Evolutionary conservation across 2,113 vertebrate species (phyloP).

Genomic region (Phalacrocorax carbo): DNA sequence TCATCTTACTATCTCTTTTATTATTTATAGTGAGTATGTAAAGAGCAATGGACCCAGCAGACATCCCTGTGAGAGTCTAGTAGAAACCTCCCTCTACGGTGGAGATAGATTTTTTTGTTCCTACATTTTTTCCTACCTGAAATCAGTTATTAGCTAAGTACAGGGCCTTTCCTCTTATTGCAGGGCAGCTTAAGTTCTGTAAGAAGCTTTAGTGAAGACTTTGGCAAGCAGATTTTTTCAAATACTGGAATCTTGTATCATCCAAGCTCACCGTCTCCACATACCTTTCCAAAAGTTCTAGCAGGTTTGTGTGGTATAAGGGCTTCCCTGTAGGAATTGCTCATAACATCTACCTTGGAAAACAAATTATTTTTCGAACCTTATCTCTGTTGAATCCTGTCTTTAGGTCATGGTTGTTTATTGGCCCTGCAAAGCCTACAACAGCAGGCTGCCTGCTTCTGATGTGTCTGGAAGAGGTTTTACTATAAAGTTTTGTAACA

Average conservation of each 20-base stretch:
- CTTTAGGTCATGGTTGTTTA: background rate
- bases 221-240: background rate
- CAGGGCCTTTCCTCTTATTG: background rate
- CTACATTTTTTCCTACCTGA: background rate
- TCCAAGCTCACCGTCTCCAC: background rate
- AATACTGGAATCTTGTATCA: background rate
- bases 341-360: background rate
- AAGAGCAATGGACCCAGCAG: background rate
- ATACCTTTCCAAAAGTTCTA: background rate
- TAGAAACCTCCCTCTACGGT: background rate
- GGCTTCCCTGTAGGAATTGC: background rate
- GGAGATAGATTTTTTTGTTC: background rate
- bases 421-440: background rate
- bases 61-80: background rate
- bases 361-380: background rate
- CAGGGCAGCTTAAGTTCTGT: background rate
- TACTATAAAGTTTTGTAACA: background rate
- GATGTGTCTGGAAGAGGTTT: slow-evolving; percentile 29
- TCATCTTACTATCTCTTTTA: background rate
- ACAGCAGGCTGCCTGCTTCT: background rate
- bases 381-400: background rate
- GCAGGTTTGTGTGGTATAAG: background rate
- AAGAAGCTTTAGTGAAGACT: background rate
- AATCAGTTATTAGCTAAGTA: background rate
- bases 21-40: background rate